phyloP scores from a whole-genome alignment of 2,888 invertebrate species.

The Rhorus exstirpatorius region DNA sequence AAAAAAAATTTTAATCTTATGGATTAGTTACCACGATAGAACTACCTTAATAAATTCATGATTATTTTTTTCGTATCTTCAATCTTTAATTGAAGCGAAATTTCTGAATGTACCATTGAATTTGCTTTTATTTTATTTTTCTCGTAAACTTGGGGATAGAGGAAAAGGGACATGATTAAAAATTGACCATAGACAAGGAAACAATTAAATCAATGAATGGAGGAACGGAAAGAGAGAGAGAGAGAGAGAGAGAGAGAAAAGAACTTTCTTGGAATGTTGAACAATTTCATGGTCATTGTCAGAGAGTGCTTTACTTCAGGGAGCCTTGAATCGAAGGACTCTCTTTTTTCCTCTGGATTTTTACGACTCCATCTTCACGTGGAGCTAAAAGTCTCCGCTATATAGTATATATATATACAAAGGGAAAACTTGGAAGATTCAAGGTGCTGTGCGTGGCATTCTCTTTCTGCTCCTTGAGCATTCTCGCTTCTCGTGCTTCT shows the following conservation, averaged over 20 bases:
- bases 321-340: constrained; percentile 67
- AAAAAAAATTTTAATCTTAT: too few relatives aligned
- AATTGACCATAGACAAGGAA: neutral
- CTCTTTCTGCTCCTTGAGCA: constrained; percentile 48
- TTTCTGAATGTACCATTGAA: too few relatives aligned
- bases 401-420: constrained; percentile 11
- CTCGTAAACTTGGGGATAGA: neutral
- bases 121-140: too few relatives aligned
- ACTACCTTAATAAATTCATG: too few relatives aligned
- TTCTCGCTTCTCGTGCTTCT: constrained; percentile 55
- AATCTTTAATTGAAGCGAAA: too few relatives aligned
- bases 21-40: too few relatives aligned
- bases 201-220: neutral
- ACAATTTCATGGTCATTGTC: constrained; percentile 65
- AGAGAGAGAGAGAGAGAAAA: constrained; percentile 2
- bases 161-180: neutral
- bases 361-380: constrained; percentile 59
- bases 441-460: constrained; percentile 50
- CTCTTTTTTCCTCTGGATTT: constrained; percentile 39
- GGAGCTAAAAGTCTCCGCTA: constrained; percentile 39
- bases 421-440: constrained; percentile 58
- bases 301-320: constrained; percentile 41
- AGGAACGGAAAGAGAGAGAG: too few relatives aligned
- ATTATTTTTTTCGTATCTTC: too few relatives aligned
- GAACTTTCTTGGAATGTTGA: constrained; percentile 36